phyloP scores from a whole-genome alignment of 2,888 invertebrate species.

The Isotomurus palustris region DNA sequence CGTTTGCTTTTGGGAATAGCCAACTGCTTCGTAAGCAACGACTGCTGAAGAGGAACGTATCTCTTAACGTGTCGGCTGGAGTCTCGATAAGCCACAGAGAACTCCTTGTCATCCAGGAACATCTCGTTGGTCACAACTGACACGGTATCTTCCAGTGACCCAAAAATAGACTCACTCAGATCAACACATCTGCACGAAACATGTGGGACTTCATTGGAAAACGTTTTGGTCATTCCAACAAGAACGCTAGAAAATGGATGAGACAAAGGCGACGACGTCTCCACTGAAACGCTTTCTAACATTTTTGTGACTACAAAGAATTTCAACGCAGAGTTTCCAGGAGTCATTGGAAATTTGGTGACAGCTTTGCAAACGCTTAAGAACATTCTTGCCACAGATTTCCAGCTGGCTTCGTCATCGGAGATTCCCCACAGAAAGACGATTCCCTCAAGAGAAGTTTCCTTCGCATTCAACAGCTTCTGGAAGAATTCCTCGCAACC shows the following conservation, averaged over 20 bases:
- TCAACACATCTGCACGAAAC: background rate
- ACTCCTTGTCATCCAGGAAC: background rate
- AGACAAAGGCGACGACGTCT: background rate
- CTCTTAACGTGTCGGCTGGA: background rate
- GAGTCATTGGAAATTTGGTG: background rate
- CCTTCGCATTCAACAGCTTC: background rate
- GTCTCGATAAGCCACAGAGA: background rate
- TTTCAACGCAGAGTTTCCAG: too few relatives aligned
- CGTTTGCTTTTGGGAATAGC: slow-evolving; percentile 16
- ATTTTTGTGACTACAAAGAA: background rate
- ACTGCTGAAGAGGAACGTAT: background rate
- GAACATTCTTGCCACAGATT: slow-evolving; percentile 13
- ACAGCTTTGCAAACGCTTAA: slow-evolving; percentile 17
- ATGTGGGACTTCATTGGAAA: background rate
- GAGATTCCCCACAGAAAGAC: slow-evolving; percentile 25
- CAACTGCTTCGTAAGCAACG: background rate
- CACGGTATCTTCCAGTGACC: background rate
- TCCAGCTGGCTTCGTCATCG: slow-evolving; percentile 3
- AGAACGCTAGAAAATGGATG: background rate
- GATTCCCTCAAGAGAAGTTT: slow-evolving; percentile 19
- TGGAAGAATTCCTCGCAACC: slow-evolving; percentile 15
- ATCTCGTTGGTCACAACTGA: background rate
- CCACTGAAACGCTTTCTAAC: background rate
- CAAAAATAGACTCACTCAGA: background rate
- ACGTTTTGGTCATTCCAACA: background rate